A percentile compares a stretch with the other conserved stretches of the same genome.
phyloP scores from a whole-genome alignment of 2,113 vertebrate genomes.

The Heterotis niloticus region DNA sequence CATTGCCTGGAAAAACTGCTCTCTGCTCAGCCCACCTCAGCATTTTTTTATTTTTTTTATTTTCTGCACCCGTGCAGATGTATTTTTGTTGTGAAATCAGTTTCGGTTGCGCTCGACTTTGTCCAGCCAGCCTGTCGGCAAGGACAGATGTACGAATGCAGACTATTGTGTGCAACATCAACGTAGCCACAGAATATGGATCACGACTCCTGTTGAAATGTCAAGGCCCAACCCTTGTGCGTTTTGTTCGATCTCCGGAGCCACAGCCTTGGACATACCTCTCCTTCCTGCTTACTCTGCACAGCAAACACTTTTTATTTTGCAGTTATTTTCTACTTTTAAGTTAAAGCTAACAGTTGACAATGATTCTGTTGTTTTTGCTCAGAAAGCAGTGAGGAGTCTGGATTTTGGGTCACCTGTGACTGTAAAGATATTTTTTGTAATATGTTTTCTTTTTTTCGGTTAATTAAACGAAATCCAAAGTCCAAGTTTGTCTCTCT shows the following conservation, averaged over 20 bases:
- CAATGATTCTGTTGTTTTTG: conserved; percentile 58
- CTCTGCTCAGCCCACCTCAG: neutral
- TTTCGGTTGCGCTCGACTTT: neutral
- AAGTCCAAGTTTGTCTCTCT: conserved; percentile 56
- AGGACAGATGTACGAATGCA: neutral
- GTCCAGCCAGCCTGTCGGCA: neutral
- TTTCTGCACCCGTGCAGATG: neutral
- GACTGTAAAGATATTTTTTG: conserved; percentile 85
- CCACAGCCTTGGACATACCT: conserved; percentile 28
- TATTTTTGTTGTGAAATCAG: neutral
- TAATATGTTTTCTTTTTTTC: conserved; percentile 78
- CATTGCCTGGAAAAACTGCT: neutral
- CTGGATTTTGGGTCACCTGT: conserved; percentile 60
- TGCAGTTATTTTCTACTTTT: conserved; percentile 60
- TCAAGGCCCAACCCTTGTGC: neutral
- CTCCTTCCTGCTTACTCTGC: conserved; percentile 36
- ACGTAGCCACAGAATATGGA: neutral
- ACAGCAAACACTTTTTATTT: conserved; percentile 52
- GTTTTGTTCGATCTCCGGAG: neutral
- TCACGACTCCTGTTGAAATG: neutral
- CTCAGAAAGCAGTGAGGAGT: conserved; percentile 36
- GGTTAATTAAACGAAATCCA: conserved; percentile 84
- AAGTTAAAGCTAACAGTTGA: conserved; percentile 37
- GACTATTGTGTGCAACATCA: neutral
- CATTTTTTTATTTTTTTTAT: neutral